Base-by-base conservation (phyloP, 1,140 invertebrate species). In the Bombus confusus region DNA sequence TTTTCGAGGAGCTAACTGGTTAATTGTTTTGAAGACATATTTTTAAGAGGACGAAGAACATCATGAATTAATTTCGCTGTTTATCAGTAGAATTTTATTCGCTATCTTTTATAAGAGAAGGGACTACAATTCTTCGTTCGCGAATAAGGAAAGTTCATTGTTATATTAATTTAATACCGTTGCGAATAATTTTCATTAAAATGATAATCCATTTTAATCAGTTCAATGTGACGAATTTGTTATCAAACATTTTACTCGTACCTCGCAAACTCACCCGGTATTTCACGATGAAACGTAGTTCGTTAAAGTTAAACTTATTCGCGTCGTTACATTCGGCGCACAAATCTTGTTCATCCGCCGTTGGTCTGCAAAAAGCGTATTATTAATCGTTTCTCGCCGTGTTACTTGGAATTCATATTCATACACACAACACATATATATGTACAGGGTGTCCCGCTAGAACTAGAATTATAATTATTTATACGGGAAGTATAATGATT, bases 391-490 rank as follows among this genome's bases (percentile, higher is more conserved):
- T 57, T 66, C 59, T 79, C 76, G 31, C 52, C 28, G 68, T 28
- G 68, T 59, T 72, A 80, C 68, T 57, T 47, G 80, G 52, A 75
- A 82, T 82, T 57, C 80, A 37, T 83, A 83, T 83, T 83, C 80
- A 39, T 52, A 22, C 1, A 25, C 34, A 68, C 9, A 25, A 34
- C 34, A 68, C 34, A 34, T 10, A 68, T 18, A 34, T 31, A 66
- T 31, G n/a, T 31, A 66, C 6, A 62, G 59, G 59, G 59, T 62
- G 59, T 62, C 28, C 59, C 10, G 47, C 18, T 52, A 52, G 47
- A 52, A 52, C 18, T 52, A 52, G 47, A 52, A 52, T 52, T 52
- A 52, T 52, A 52, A 52, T 52, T 52, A 52, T 52, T 52, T 52
- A 52, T 22, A 52, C 47, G 6, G 22, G 47, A 52, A 52, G 47